Conservation (phyloP, 2,113 vertebrate species). For the Calonectris borealis region DNA sequence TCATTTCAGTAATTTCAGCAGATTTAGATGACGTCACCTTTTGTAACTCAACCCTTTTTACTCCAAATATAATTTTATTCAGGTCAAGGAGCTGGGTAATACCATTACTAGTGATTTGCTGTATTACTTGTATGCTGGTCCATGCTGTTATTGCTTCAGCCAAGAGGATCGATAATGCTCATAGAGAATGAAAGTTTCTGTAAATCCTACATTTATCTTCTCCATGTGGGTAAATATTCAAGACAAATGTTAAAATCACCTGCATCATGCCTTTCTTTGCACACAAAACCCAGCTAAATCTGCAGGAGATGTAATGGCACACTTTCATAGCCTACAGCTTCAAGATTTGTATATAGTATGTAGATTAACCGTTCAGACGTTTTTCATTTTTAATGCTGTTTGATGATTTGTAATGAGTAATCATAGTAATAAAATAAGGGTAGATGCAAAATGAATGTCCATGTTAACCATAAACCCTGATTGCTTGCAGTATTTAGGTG, state of each 20-base stretch:
- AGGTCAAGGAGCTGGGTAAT: neutral
- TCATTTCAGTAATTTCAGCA: neutral
- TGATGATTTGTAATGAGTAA: neutral
- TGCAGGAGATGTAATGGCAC: neutral
- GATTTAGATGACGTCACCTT: neutral
- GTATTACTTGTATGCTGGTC: neutral
- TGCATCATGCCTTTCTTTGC: neutral
- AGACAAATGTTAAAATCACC: neutral
- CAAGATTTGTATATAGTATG: neutral
- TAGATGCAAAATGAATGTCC: neutral
- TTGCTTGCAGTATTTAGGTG: neutral
- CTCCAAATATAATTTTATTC: neutral
- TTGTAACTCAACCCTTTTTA: neutral
- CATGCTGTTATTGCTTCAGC: neutral
- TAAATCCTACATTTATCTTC: neutral
- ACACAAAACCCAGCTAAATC: neutral
- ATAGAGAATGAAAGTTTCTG: neutral
- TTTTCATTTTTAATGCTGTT: conserved; percentile 5
- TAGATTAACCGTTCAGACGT: neutral
- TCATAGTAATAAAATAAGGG: neutral
- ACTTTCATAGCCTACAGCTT: neutral
- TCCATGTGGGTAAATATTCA: neutral
- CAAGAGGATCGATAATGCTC: neutral
- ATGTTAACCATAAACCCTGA: neutral
- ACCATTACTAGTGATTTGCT: neutral